A percentile compares a stretch with the other conserved stretches of the same genome.
Conservation (phyloP, 2,888 invertebrate genomes). For the Ptychoptera albimana region DNA sequence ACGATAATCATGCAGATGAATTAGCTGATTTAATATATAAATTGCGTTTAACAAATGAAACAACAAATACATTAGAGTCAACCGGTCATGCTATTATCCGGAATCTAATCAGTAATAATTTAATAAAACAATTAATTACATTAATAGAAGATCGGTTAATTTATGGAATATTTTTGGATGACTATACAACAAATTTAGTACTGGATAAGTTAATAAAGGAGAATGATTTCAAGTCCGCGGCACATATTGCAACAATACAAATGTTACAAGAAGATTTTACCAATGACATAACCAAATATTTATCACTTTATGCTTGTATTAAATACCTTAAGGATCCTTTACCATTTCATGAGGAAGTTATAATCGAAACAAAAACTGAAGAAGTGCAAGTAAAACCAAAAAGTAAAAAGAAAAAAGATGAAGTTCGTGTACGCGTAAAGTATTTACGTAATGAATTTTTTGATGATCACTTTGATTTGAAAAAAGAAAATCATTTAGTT, state of each 20-base stretch:
- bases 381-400: conserved; percentile 16
- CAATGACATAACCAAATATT: conserved; percentile 47
- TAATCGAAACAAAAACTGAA: conserved; percentile 31
- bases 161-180: conserved; percentile 85
- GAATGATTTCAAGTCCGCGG: conserved; percentile 52
- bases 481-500: conserved; percentile 48
- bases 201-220: conserved; percentile 61
- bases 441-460: conserved; percentile 68
- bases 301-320: conserved; percentile 61
- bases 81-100: conserved; percentile 69
- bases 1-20: conserved; percentile 46
- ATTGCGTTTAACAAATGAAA: conserved; percentile 54
- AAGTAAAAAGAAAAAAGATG: conserved; percentile 34
- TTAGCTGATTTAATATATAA: conserved; percentile 53
- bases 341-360: conserved; percentile 14
- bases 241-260: conserved; percentile 56
- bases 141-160: conserved; percentile 66
- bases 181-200: conserved; percentile 58
- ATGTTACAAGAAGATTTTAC: conserved; percentile 82
- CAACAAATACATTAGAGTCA: conserved; percentile 55
- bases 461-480: conserved; percentile 83
- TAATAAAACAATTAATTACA: conserved; percentile 42
- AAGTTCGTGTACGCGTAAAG: conserved; percentile 56
- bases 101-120: conserved; percentile 32
- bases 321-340: conserved; percentile 42